These are phyloP conservation scores for Cranoglanis bouderius DNA, from an alignment of 2,113 vertebrate species.

Conservation along the genomic window DNA sequence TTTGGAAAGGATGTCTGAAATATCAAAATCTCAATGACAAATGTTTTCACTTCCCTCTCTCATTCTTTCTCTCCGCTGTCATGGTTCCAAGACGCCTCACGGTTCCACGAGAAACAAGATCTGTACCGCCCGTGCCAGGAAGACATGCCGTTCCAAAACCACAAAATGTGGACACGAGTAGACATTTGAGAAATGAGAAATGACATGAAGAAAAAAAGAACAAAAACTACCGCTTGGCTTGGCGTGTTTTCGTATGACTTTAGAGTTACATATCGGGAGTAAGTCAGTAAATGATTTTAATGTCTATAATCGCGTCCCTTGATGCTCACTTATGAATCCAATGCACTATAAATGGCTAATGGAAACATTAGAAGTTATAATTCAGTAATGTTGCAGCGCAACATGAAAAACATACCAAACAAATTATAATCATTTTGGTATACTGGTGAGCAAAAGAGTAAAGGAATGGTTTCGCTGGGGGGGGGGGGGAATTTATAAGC, in stretches of 20 bases:
- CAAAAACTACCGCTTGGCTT: conserved; percentile 28
- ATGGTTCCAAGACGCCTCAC: conserved; percentile 47
- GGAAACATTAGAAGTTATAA: background rate
- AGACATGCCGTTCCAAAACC: conserved; percentile 46
- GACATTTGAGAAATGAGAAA: conserved; percentile 54
- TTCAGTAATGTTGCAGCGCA: background rate
- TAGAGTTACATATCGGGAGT: conserved; percentile 4
- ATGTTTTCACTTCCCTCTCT: conserved; percentile 51
- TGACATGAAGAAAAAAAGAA: conserved; percentile 26
- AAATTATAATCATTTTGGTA: background rate
- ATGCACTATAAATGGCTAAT: conserved; percentile 3
- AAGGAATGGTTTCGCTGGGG: background rate
- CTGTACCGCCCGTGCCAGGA: conserved; percentile 37
- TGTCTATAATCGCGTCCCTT: conserved; percentile 25
- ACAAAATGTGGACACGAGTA: conserved; percentile 41
- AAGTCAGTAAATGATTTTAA: background rate
- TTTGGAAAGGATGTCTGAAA: conserved; percentile 27
- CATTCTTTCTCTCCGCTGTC: conserved; percentile 18
- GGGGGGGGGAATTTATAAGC: background rate
- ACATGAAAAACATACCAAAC: background rate
- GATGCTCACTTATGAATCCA: conserved; percentile 19
- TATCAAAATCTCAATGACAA: conserved; percentile 53
- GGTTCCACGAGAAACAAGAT: conserved; percentile 55
- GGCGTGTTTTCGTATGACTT: conserved; percentile 49
- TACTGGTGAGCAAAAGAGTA: background rate